Conservation (phyloP, 2,888 invertebrate genomes). For the Penaeus monodon region DNA sequence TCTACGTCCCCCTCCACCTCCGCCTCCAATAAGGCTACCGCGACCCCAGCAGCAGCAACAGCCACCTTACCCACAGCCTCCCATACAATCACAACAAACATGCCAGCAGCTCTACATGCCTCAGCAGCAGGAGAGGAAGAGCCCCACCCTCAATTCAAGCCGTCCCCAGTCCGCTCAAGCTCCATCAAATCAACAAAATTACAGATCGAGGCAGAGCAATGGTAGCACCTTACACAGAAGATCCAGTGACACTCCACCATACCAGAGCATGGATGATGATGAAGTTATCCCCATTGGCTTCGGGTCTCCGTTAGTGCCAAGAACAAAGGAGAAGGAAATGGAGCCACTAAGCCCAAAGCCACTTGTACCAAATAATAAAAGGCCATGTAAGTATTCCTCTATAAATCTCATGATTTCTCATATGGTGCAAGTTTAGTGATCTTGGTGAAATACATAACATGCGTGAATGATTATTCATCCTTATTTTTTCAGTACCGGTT, state of each 20-base stretch:
- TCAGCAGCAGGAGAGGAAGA: conserved; percentile 24
- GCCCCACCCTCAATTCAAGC: background rate
- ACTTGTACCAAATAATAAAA: background rate
- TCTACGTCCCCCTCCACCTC: conserved; percentile 43
- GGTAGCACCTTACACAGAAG: too few species aligned
- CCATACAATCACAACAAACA: background rate
- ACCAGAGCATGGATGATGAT: too few species aligned
- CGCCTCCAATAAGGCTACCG: conserved; percentile 33
- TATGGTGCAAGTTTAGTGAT: too few species aligned
- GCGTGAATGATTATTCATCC: background rate
- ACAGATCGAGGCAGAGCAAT: background rate
- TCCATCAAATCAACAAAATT: background rate
- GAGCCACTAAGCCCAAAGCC: background rate
- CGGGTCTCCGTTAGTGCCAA: background rate
- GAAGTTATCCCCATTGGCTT: too few species aligned
- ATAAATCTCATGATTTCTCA: too few species aligned
- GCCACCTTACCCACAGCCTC: conserved; percentile 10
- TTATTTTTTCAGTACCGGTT: conserved; percentile 41
- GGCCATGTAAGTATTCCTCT: conserved; percentile 2
- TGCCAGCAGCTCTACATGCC: background rate
- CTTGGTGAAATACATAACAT: too few species aligned
- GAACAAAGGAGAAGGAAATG: background rate
- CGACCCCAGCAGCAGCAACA: conserved; percentile 14
- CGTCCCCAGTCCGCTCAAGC: background rate
- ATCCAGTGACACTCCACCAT: too few species aligned